phyloP scores from a whole-genome alignment of 2,888 invertebrate genomes.

The Prosapia bicincta region DNA sequence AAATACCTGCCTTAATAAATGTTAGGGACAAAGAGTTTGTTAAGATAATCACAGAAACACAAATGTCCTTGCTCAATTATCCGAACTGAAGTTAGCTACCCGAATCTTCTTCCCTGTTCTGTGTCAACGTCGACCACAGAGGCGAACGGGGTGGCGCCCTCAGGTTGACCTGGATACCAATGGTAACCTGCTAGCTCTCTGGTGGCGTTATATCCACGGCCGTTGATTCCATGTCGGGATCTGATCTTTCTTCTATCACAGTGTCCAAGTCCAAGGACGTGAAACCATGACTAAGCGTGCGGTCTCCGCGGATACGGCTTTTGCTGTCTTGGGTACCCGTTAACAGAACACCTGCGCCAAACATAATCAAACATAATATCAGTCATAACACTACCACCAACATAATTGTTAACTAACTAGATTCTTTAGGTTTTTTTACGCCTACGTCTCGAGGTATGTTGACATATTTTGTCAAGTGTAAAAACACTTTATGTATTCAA shows the following conservation, averaged over 20 bases:
- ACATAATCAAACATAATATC: no score
- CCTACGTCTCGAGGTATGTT: no score
- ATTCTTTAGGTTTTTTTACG: no score
- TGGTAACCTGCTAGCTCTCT: slow-evolving; percentile 53
- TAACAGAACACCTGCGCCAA: slow-evolving; percentile 37
- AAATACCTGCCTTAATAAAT: no score
- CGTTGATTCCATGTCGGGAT: slow-evolving; percentile 44
- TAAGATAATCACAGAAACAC: no score
- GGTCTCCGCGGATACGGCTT: slow-evolving; percentile 54
- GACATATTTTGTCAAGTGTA: no score
- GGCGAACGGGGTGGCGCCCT: background rate
- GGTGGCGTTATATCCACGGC: slow-evolving; percentile 42
- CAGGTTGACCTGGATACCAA: background rate
- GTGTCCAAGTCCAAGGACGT: slow-evolving; percentile 78
- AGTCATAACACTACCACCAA: no score
- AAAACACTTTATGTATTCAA: no score
- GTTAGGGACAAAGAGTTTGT: no score
- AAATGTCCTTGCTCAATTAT: no score
- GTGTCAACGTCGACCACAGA: background rate
- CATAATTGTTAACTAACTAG: no score
- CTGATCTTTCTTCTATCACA: slow-evolving; percentile 78
- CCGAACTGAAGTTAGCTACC: background rate
- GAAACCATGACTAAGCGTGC: slow-evolving; percentile 68
- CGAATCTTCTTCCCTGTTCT: background rate
- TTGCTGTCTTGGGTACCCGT: slow-evolving; percentile 35